Conservation (phyloP, 2,888 invertebrate species). For the Phortica magna region DNA sequence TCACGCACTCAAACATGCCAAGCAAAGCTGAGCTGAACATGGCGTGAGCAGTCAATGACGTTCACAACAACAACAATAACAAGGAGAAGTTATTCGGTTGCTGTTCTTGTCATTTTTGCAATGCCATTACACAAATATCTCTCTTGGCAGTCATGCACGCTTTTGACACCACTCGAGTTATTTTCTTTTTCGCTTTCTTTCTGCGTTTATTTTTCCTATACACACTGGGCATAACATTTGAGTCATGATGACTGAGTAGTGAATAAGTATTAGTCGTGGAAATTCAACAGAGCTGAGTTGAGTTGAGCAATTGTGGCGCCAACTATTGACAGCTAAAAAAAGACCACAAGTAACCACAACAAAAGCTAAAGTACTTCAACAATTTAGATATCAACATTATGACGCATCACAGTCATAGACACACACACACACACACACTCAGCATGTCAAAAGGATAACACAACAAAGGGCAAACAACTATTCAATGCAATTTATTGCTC, state of each 20-base stretch:
- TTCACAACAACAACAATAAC: no score
- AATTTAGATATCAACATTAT: background rate
- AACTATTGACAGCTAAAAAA: conserved; percentile 18
- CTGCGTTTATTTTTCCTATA: background rate
- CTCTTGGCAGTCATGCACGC: conserved; percentile 6
- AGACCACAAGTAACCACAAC: background rate
- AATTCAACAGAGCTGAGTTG: background rate
- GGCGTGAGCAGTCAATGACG: background rate
- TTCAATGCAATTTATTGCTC: conserved; percentile 53
- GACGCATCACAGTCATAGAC: background rate
- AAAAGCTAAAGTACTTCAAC: background rate
- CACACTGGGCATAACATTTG: background rate
- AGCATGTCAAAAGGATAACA: conserved; percentile 1
- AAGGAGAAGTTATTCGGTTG: background rate
- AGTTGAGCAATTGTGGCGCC: background rate
- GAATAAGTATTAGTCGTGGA: background rate
- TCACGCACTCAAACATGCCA: no score
- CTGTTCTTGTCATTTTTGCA: conserved; percentile 17
- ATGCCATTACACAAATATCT: conserved; percentile 15
- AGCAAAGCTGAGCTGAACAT: no score
- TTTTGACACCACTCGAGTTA: background rate
- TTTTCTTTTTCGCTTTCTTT: background rate
- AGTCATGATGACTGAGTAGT: background rate
- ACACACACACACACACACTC: conserved; percentile 6
- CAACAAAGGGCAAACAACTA: background rate